phyloP scores from a whole-genome alignment of 2,888 invertebrate genomes.

The Arge pagana region DNA sequence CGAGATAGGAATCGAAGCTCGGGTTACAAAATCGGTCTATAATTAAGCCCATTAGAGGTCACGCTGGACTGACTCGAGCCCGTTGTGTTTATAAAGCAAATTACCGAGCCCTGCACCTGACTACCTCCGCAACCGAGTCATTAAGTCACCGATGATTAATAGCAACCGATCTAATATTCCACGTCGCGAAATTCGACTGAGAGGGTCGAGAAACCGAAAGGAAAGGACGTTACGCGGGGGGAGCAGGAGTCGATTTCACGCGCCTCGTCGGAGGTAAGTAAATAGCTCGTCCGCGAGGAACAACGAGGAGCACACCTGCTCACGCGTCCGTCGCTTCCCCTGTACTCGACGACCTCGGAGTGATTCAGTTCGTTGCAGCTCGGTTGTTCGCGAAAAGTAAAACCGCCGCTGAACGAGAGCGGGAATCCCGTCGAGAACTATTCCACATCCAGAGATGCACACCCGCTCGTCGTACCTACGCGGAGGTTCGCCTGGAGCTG shows the following conservation, averaged over 20 bases:
- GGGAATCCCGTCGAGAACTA: too few relatives aligned
- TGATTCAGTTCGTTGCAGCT: too few relatives aligned
- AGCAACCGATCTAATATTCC: conserved; percentile 18
- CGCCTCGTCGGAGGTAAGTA: conserved; percentile 1
- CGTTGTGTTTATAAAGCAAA: conserved; percentile 22
- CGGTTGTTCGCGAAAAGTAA: too few relatives aligned
- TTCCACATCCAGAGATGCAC: too few relatives aligned
- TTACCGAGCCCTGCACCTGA: conserved; percentile 19
- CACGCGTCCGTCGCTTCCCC: not conserved
- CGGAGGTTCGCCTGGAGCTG: too few relatives aligned
- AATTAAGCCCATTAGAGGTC: conserved; percentile 21
- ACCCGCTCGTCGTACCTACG: too few relatives aligned
- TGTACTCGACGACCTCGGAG: too few relatives aligned
- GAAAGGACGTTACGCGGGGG: too few relatives aligned
- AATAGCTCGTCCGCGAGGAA: not conserved
- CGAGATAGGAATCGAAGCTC: conserved; percentile 2
- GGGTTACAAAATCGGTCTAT: conserved; percentile 11
- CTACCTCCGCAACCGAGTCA: conserved; percentile 18
- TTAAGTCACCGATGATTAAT: conserved; percentile 22
- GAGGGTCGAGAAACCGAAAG: too few relatives aligned
- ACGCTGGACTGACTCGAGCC: conserved; percentile 4
- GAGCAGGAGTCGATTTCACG: conserved; percentile 9
- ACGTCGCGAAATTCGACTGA: too few relatives aligned
- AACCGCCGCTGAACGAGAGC: too few relatives aligned
- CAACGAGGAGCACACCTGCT: conserved; percentile 6